These are phyloP conservation scores for Brenthis hecate DNA, from an alignment of 2,888 invertebrate species.

Conservation along the genomic window DNA sequence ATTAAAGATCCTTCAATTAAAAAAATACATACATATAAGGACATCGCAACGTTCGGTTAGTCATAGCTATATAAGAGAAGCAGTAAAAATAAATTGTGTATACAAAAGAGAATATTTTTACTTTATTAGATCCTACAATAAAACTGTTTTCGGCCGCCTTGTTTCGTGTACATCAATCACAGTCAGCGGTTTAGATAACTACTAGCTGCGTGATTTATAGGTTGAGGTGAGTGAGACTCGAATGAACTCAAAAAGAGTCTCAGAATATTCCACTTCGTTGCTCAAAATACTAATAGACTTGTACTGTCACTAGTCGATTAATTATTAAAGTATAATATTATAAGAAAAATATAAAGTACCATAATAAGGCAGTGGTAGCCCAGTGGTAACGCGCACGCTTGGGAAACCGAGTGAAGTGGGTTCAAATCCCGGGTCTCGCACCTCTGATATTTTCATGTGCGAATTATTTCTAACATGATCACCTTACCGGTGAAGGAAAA, in stretches of 20 bases:
- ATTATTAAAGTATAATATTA: not conserved
- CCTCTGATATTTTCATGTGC: too few species aligned
- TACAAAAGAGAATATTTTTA: not conserved
- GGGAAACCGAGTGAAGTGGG: too few species aligned
- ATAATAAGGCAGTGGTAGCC: too few species aligned
- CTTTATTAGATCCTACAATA: constrained; percentile 8
- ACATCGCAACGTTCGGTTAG: too few species aligned
- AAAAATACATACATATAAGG: too few species aligned
- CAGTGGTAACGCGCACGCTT: too few species aligned
- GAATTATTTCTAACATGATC: too few species aligned
- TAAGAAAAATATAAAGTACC: too few species aligned
- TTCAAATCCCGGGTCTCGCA: too few species aligned
- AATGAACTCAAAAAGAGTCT: constrained; percentile 1
- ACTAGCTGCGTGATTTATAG: constrained; percentile 34
- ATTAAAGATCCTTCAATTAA: too few species aligned
- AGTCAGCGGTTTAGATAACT: constrained; percentile 34
- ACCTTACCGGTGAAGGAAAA: too few species aligned
- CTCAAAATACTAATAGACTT: not conserved
- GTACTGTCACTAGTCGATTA: not conserved
- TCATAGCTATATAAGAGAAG: too few species aligned
- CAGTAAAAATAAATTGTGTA: not conserved
- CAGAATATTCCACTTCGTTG: not conserved
- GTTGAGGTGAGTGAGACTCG: constrained; percentile 26
- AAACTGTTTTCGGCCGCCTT: constrained; percentile 26
- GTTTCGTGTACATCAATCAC: constrained; percentile 35